phyloP scores from a whole-genome alignment of 2,113 vertebrate genomes.

The Sitta europaea region DNA sequence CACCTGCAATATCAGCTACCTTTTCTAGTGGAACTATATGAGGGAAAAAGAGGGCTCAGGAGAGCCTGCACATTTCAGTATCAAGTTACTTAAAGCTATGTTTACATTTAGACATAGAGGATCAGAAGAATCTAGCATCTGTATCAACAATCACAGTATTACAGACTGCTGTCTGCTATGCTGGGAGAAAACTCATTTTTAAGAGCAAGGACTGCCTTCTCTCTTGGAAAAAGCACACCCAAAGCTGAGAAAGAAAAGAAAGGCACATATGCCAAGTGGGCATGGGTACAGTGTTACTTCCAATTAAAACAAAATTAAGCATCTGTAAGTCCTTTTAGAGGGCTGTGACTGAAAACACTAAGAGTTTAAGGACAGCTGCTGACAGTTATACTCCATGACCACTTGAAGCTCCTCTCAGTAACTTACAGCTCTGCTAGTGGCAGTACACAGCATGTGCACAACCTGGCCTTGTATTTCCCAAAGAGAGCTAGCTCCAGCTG shows the following conservation, averaged over 20 bases:
- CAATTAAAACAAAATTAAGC: neutral
- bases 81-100: neutral
- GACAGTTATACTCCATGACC: neutral
- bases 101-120: neutral
- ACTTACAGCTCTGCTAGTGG: neutral
- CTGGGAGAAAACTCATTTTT: neutral
- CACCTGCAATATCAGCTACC: neutral
- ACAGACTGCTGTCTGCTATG: neutral
- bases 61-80: neutral
- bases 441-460: accelerated
- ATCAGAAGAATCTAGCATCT: neutral
- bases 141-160: neutral
- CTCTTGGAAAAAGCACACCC: neutral
- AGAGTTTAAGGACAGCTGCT: neutral
- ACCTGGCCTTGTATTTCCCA: neutral
- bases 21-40: neutral
- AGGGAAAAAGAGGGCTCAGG: neutral
- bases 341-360: neutral
- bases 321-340: neutral
- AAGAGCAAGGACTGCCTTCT: neutral
- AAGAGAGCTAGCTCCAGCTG: neutral
- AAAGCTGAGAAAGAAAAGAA: neutral
- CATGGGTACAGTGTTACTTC: neutral
- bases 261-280: neutral
- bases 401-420: neutral